Evolutionary conservation across 2,888 invertebrate genomes (phyloP), one percentile per base, ranked within the genome.

Genomic region (Fragum sueziense): DNA sequence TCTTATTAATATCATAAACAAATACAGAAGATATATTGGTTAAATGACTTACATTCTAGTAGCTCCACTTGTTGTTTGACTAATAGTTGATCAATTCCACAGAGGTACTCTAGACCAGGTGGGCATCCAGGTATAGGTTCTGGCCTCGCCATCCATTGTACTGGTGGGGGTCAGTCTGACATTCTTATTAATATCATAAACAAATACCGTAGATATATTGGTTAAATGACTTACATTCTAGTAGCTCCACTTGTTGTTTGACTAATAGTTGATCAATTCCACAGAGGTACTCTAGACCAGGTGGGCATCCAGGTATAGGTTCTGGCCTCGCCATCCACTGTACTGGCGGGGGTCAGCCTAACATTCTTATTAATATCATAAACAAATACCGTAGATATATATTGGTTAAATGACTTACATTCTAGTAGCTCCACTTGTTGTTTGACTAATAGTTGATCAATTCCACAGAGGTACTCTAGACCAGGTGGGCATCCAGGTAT

Each of bases 241-340:
- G 65, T 0, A 90, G 51, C 29, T 90, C 89, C 11, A 92, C 89
- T 65, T 89, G 88, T 80, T 92, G 91, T 71, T 91, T 89, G 0
- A 90, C 82, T 2, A 92, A 76, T 0, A 92, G 76, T 70, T 92
- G 90, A 81, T 92, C 92, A 22, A 92, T 78, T 75, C 87, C 84
- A 4, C 90, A 88, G 34, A 92, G 86, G 73, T 92, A 92, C 78
- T 92, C 92, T 33, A 92, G 82, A 4, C 92, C 92, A 7, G 91
- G 89, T 0, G 92, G 92, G 76, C 90, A 90, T 0, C 91, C 91
- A 11, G 90, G 82, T 6, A 89, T 78, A 2, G 86, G 70, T 31
- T 84, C 78, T 3, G 91, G 91, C 25, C 85, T 76, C 0, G 78
- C 68, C 87, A 88, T 88, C 90, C 90, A 90, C 62, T 82, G 83